These are phyloP conservation scores for Gadopsis bispinosus DNA, from an alignment of 2,797 vertebrate species.

Conservation along the genomic window DNA sequence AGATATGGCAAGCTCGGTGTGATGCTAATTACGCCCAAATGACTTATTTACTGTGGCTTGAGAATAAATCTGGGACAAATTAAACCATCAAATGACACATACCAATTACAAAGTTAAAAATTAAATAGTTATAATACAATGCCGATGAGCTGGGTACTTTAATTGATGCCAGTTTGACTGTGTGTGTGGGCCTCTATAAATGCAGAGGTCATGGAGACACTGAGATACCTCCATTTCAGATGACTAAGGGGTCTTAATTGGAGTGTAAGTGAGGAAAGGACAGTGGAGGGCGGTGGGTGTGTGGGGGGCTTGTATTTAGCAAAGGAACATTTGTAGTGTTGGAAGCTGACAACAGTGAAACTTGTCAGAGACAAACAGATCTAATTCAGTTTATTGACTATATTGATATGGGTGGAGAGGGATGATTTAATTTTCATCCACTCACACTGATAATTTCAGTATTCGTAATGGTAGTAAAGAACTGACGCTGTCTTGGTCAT, in stretches of 20 bases:
- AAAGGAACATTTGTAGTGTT: neutral
- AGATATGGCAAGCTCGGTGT: conserved; percentile 48
- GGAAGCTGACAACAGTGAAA: neutral
- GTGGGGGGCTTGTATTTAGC: neutral
- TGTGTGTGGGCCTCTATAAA: conserved; percentile 18
- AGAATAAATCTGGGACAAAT: conserved; percentile 70
- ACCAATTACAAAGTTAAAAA: conserved; percentile 54
- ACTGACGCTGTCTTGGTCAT: neutral
- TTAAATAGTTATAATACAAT: conserved; percentile 23
- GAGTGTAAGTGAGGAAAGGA: conserved; percentile 6
- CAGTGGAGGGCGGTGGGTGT: too few relatives aligned
- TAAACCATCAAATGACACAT: conserved; percentile 59
- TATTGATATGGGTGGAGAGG: neutral
- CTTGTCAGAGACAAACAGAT: neutral
- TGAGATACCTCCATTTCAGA: conserved; percentile 46
- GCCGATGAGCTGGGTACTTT: conserved; percentile 28
- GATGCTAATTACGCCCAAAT: conserved; percentile 61
- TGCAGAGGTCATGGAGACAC: conserved; percentile 36
- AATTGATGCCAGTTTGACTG: conserved; percentile 35
- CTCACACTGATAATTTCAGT: neutral
- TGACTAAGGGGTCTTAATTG: conserved; percentile 54
- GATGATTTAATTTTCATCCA: neutral
- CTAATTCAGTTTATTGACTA: neutral
- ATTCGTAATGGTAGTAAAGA: neutral
- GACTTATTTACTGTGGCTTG: conserved; percentile 55